Evolutionary conservation across 2,797 vertebrate genomes (phyloP).

Genomic region (Heterohyrax brucei): DNA sequence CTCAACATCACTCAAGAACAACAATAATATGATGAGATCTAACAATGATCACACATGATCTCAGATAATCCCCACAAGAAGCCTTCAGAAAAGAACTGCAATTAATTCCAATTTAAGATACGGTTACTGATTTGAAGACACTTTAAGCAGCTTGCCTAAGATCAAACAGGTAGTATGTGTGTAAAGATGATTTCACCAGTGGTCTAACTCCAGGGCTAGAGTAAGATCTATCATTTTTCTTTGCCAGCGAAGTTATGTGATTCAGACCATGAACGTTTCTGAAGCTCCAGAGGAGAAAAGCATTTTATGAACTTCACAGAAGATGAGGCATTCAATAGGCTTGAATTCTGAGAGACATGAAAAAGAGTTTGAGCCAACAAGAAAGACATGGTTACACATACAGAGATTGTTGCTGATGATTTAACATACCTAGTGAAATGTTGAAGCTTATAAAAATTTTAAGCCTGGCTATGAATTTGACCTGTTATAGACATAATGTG

Average conservation of each 20-base stretch:
- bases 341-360: neutral
- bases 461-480: neutral
- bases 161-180: neutral
- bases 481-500: constrained; percentile 13
- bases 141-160: neutral
- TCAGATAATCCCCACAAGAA: neutral
- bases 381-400: neutral
- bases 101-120: neutral
- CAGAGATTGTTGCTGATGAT: neutral
- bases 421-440: neutral
- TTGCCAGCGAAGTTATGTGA: neutral
- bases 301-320: neutral
- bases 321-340: neutral
- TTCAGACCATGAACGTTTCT: neutral
- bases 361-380: neutral
- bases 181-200: neutral
- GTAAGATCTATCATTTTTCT: neutral
- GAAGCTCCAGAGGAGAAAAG: neutral
- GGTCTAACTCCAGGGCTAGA: neutral
- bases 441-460: constrained; percentile 22
- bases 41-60: neutral
- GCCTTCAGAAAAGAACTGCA: neutral
- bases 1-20: neutral
- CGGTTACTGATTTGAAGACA: neutral
- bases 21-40: neutral